phyloP scores from a whole-genome alignment of 1,140 invertebrate genomes.

The Acyrthosiphon pisum region DNA sequence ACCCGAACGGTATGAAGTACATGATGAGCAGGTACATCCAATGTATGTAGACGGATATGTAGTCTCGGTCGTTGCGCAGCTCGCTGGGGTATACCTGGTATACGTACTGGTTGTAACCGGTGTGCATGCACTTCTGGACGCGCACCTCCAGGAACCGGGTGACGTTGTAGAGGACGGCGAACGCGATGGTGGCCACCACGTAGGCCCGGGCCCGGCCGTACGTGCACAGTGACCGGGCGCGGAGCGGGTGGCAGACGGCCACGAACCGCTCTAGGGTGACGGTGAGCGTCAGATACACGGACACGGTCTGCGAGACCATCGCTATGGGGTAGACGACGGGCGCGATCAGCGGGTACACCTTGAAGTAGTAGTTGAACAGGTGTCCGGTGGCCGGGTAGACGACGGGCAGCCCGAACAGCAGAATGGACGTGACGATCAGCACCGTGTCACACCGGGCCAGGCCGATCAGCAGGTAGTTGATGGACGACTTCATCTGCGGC shows the following conservation, averaged over 20 bases:
- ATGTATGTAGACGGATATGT: slow-evolving; percentile 87
- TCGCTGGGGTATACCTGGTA: slow-evolving; percentile 75
- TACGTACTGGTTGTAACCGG: slow-evolving; percentile 69
- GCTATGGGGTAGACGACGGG: slow-evolving; percentile 86
- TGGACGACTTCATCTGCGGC: slow-evolving; percentile 92
- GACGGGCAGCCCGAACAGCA: slow-evolving; percentile 85
- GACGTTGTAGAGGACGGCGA: slow-evolving; percentile 87
- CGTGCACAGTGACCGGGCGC: slow-evolving; percentile 87
- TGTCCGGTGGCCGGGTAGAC: slow-evolving; percentile 79
- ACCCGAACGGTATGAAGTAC: slow-evolving; percentile 87
- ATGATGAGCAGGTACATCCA: slow-evolving; percentile 92
- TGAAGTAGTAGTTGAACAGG: slow-evolving; percentile 79
- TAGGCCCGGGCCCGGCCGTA: slow-evolving; percentile 86
- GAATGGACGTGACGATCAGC: slow-evolving; percentile 83
- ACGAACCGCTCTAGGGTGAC: slow-evolving; percentile 96
- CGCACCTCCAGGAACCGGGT: slow-evolving; percentile 70
- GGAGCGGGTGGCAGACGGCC: slow-evolving; percentile 92
- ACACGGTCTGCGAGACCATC: slow-evolving; percentile 88
- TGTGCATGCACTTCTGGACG: slow-evolving; percentile 57
- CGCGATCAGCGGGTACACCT: slow-evolving; percentile 81
- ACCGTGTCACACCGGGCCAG: slow-evolving; percentile 90
- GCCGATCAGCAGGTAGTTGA: slow-evolving; percentile 90
- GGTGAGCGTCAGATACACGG: slow-evolving; percentile 92
- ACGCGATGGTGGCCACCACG: slow-evolving; percentile 81
- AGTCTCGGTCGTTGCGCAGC: slow-evolving; percentile 75